Percentiles rank a stretch among this genome's conserved stretches.
Conservation (phyloP, 2,797 vertebrate genomes). For the Ctenochaetus hawaiiensis region DNA sequence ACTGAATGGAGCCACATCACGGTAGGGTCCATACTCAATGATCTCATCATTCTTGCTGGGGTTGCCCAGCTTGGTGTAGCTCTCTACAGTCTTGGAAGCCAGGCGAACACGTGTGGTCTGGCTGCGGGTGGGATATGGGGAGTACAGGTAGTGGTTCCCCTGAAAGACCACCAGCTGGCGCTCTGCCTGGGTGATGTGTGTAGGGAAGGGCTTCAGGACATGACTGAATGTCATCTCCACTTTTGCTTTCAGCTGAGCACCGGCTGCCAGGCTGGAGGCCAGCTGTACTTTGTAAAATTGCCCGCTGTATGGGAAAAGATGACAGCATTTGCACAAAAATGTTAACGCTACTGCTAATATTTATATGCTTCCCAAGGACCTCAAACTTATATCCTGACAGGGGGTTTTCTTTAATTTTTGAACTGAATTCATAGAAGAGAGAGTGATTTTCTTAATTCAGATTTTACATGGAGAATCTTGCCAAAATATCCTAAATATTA, state of each 20-base stretch:
- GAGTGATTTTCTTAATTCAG: not conserved
- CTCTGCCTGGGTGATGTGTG: conserved; percentile 95
- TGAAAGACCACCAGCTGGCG: conserved; percentile 97
- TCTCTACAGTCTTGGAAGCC: conserved; percentile 94
- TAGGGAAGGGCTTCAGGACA: conserved; percentile 93
- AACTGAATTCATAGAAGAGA: not conserved
- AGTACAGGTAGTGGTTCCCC: conserved; percentile 97
- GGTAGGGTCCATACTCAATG: conserved; percentile 96
- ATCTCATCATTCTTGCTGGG: conserved; percentile 92
- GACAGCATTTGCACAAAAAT: not conserved
- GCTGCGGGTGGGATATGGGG: conserved; percentile 91
- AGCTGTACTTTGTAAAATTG: conserved; percentile 92
- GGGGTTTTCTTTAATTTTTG: not conserved
- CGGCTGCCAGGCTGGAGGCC: conserved; percentile 87
- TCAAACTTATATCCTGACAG: not conserved
- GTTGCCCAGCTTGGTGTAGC: conserved; percentile 95
- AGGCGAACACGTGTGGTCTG: conserved; percentile 94
- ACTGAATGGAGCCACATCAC: conserved; percentile 90
- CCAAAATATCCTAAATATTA: not conserved
- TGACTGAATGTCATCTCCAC: conserved; percentile 94
- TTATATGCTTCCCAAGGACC: not conserved
- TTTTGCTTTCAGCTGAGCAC: conserved; percentile 90
- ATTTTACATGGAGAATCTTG: not conserved
- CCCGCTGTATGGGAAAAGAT: conserved; percentile 83
- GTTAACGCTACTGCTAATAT: not conserved